Conservation (phyloP, 2,113 vertebrate genomes). For the Balaeniceps rex region DNA sequence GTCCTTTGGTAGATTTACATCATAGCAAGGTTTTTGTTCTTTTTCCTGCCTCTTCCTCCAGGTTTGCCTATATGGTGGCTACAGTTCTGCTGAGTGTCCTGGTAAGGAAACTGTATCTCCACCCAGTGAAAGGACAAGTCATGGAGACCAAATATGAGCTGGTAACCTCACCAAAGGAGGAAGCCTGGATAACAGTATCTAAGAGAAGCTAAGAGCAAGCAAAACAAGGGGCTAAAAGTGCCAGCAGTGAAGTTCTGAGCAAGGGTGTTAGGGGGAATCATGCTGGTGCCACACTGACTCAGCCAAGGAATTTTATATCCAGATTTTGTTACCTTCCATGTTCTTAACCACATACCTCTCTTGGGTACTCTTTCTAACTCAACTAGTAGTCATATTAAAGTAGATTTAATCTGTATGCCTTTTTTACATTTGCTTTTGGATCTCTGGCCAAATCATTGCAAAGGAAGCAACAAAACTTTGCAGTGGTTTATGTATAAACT, state of each 20-base stretch:
- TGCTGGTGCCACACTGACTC: background rate
- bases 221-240: background rate
- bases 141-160: constrained; percentile 89
- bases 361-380: constrained; percentile 26
- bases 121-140: constrained; percentile 82
- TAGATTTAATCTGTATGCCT: background rate
- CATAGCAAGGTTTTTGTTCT: background rate
- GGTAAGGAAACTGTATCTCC: constrained; percentile 81
- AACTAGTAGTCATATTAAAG: constrained; percentile 25
- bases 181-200: constrained; percentile 91
- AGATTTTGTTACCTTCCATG: background rate
- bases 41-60: constrained; percentile 39
- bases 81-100: constrained; percentile 85
- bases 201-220: constrained; percentile 74
- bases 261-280: background rate
- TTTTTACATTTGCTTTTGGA: background rate
- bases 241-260: background rate
- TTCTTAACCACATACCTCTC: constrained; percentile 1
- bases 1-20: background rate
- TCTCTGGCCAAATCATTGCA: background rate
- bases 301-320: background rate
- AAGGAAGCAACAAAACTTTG: background rate
- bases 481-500: background rate
- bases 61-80: constrained; percentile 90
- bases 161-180: constrained; percentile 91